Conservation (phyloP, 2,888 invertebrate genomes). For the Tyria jacobaeae region DNA sequence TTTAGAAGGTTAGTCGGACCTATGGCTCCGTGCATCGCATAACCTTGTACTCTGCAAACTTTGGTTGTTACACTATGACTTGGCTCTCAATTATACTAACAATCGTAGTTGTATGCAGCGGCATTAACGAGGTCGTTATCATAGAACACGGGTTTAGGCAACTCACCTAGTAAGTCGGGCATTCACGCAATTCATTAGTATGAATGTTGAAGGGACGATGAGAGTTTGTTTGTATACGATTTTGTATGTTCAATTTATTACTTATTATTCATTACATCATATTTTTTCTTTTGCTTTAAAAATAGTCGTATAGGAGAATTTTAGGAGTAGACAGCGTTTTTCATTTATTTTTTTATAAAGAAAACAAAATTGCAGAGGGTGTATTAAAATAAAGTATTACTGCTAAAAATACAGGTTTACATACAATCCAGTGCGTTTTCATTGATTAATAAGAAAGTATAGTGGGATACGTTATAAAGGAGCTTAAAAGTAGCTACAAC, state of each 20-base stretch:
- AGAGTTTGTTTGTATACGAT: constrained; percentile 27
- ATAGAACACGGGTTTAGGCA: constrained; percentile 58
- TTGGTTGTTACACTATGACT: constrained; percentile 56
- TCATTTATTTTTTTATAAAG: too few relatives aligned
- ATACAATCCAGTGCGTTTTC: too few relatives aligned
- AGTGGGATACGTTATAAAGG: too few relatives aligned
- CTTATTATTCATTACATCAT: neutral
- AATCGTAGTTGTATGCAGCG: constrained; percentile 60
- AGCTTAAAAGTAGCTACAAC: too few relatives aligned
- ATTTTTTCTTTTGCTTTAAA: neutral
- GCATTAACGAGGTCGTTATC: constrained; percentile 65
- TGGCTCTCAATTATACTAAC: constrained; percentile 76
- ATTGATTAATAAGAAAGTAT: too few relatives aligned
- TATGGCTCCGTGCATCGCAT: constrained; percentile 58
- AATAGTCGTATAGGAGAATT: neutral
- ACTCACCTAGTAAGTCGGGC: constrained; percentile 56
- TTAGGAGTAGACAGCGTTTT: too few relatives aligned
- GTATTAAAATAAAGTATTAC: too few relatives aligned
- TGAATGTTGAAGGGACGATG: constrained; percentile 40
- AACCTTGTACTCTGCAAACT: constrained; percentile 72
- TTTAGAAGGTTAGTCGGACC: constrained; percentile 44
- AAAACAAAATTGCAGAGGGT: too few relatives aligned
- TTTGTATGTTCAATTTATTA: constrained; percentile 24
- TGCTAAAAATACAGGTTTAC: too few relatives aligned
- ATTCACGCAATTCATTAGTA: constrained; percentile 58